Base-by-base conservation (phyloP, 2,888 invertebrate species). In the Chrysolina oricalcia region DNA sequence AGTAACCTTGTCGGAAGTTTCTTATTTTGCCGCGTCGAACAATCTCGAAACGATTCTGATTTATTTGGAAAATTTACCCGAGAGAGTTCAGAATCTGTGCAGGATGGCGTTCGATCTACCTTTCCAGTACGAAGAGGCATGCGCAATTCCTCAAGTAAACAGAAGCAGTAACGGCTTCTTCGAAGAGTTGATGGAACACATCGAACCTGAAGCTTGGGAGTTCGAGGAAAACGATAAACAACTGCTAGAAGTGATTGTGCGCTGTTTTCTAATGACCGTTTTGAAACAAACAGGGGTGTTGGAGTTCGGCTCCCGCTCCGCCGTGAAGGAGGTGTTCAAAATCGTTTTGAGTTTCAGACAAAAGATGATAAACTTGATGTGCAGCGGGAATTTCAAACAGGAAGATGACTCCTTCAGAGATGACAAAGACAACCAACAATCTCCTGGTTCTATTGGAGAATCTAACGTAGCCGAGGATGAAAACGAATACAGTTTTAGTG, bases 281-380 rank as follows among this genome's bases (percentile, higher is more conserved):
- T 83, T 92, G 21, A 91, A 91, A 81, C 91, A 91, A 75, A 89
- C 90, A n/a, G 90, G 91, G 1, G 84, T 91, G 59, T 81, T 89
- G n/a, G 82, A 86, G 75, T 84, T 88, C 2, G 23, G 73, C 13
- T 48, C 67, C 43, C 86, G 85, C 78, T 78, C 81, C 0, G 82
- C 81, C 9, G 82, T 87, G 5, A 83, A 87, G 78, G 88, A 88
- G 75, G 85, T 89, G 82, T 89, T 86, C 82, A 87, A 85, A 72
- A 82, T 80, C 72, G 84, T 83, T 3, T 77, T 84, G 59, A 83
- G 79, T 72, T 69, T 84, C 53, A 78, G 87, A 71, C 86, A 87
- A 66, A 87, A 87, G 78, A 77, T 88, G 59, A 78, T 86, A 9
- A 86, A 82, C 78, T 80, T 82, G 46, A 81, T 84, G 72, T 84